phyloP scores from a whole-genome alignment of 2,113 vertebrate species.

The Alexandromys fortis region DNA sequence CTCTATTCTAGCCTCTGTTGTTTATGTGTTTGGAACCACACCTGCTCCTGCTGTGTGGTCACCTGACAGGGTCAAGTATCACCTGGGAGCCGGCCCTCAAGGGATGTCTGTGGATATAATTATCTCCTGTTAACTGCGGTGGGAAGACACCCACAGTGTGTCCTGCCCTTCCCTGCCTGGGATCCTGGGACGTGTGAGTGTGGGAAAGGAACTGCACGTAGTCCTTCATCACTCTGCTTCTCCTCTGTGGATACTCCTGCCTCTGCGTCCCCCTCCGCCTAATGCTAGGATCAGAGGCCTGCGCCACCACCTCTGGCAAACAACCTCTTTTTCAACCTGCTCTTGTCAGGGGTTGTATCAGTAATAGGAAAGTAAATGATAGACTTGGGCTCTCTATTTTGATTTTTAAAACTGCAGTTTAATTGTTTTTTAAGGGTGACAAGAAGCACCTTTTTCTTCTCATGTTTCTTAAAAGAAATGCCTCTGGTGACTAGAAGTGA shows the following conservation, averaged over 20 bases:
- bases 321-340: too few species aligned
- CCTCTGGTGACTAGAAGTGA: background rate
- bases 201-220: background rate
- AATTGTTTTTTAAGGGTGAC: background rate
- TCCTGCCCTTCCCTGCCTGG: background rate
- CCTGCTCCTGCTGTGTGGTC: background rate
- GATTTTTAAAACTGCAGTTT: background rate
- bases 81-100: background rate
- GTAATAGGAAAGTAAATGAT: background rate
- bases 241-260: background rate
- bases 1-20: background rate
- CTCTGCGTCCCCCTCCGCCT: too few species aligned
- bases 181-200: background rate
- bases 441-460: background rate
- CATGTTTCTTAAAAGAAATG: background rate
- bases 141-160: background rate
- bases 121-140: background rate
- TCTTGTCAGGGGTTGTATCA: background rate
- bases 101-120: background rate
- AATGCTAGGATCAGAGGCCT: too few species aligned
- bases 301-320: too few species aligned
- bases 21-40: background rate
- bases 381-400: background rate
- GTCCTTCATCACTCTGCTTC: background rate
- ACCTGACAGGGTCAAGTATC: background rate